Conservation (phyloP, 2,797 vertebrate species). For the Delichon dasypus region DNA sequence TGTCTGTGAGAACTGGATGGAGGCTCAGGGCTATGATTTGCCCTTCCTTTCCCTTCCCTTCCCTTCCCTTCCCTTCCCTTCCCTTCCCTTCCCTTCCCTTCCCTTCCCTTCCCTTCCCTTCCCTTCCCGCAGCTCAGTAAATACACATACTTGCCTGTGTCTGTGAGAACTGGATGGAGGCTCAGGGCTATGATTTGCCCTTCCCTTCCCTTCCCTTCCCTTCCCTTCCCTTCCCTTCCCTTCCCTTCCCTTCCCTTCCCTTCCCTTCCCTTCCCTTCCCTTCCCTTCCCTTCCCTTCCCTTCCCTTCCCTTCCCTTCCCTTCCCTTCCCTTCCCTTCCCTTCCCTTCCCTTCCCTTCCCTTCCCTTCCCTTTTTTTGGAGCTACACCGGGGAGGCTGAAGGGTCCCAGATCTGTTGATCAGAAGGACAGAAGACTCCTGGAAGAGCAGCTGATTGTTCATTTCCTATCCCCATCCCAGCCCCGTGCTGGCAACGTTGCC, state of each 20-base stretch:
- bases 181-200: not conserved
- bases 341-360: too few species aligned
- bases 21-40: not conserved
- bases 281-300: too few species aligned
- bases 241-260: too few species aligned
- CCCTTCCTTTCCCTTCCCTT: not conserved
- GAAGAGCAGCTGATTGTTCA: not conserved
- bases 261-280: too few species aligned
- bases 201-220: too few species aligned
- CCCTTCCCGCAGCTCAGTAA: not conserved
- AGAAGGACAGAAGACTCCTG: not conserved
- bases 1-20: not conserved
- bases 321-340: too few species aligned
- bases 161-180: not conserved
- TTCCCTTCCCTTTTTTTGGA: too few species aligned
- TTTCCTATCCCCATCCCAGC: slow-evolving; percentile 2
- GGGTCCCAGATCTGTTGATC: not conserved
- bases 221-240: too few species aligned
- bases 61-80: not conserved
- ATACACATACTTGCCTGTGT: not conserved
- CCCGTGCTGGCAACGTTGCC: not conserved
- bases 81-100: too few species aligned
- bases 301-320: too few species aligned
- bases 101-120: too few species aligned
- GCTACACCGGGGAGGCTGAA: not conserved